A percentile compares a stretch with the other conserved stretches of the same genome.
These are phyloP conservation scores for Andrena trimmerana DNA, from an alignment of 2,888 invertebrate species.

Conservation along the genomic window DNA sequence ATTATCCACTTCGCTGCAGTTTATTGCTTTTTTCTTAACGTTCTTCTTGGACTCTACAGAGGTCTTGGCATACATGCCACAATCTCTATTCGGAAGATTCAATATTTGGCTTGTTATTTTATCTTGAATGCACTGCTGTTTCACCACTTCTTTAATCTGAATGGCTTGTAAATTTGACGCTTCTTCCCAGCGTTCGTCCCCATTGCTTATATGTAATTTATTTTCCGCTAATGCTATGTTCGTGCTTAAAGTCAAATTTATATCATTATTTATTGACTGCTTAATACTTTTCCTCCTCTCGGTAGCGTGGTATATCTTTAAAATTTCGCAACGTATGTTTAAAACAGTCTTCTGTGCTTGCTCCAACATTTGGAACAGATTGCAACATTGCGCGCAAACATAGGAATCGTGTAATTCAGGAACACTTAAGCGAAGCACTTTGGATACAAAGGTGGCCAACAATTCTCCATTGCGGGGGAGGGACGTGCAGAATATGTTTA, in stretches of 20 bases:
- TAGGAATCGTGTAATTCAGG: constrained; percentile 70
- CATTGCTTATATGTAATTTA: constrained; percentile 3
- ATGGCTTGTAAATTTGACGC: neutral
- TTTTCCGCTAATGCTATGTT: constrained; percentile 19
- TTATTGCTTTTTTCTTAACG: constrained; percentile 6
- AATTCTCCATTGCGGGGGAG: constrained; percentile 72
- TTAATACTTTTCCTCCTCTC: constrained; percentile 44
- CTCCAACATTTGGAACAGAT: constrained; percentile 77
- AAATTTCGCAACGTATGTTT: constrained; percentile 75
- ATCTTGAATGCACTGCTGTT: constrained; percentile 34
- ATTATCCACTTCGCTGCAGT: constrained; percentile 4
- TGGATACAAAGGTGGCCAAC: constrained; percentile 72
- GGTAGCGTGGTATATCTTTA: constrained; percentile 70
- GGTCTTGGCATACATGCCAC: constrained; percentile 19
- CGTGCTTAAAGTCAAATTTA: constrained; percentile 9
- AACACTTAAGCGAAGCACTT: constrained; percentile 65
- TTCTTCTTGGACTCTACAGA: constrained; percentile 11
- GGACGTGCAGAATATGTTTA: constrained; percentile 76
- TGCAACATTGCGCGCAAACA: constrained; percentile 76
- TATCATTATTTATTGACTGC: constrained; percentile 2
- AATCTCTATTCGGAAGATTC: constrained; percentile 18
- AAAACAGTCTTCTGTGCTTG: constrained; percentile 77
- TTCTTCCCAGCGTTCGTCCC: neutral
- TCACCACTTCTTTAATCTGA: constrained; percentile 6
- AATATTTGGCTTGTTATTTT: constrained; percentile 23